Evolutionary conservation across 2,113 vertebrate genomes (phyloP).

Genomic region (Deroptyus accipitrinus): DNA sequence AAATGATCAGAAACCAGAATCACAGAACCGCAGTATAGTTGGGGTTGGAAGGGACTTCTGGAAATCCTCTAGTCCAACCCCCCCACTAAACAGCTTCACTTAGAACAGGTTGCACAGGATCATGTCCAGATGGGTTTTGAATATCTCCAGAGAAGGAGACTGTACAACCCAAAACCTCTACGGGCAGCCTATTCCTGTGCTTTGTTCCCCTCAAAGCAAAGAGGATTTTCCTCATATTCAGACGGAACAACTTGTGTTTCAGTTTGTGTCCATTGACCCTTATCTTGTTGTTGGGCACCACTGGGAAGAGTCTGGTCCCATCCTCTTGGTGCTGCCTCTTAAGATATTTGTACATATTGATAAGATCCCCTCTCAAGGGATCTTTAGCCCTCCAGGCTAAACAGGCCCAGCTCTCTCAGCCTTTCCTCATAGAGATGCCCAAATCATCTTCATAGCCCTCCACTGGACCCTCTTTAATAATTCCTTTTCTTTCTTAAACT

Average conservation of each 20-base stretch:
- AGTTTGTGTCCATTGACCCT: not conserved
- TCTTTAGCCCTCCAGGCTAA: not conserved
- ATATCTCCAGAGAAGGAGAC: not conserved
- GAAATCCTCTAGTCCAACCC: not conserved
- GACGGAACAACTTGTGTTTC: not conserved
- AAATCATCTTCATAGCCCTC: not conserved
- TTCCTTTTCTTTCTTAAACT: not conserved
- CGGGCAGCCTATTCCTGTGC: not conserved
- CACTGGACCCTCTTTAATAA: not conserved
- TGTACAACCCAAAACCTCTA: not conserved
- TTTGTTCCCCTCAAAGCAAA: not conserved
- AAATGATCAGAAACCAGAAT: not conserved
- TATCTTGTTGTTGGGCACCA: not conserved
- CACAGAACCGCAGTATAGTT: not conserved
- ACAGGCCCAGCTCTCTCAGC: not conserved
- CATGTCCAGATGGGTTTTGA: not conserved
- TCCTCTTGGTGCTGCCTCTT: not conserved
- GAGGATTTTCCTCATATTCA: not conserved
- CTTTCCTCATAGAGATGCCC: not conserved
- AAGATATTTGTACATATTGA: not conserved
- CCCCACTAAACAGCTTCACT: not conserved
- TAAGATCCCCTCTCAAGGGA: not conserved
- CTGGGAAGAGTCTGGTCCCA: not conserved
- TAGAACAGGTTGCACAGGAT: not conserved
- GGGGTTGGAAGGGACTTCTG: not conserved